A percentile compares a stretch with the other conserved stretches of the same genome.
phyloP scores from a whole-genome alignment of 2,113 vertebrate species.

The Glaucidium brasilianum region DNA sequence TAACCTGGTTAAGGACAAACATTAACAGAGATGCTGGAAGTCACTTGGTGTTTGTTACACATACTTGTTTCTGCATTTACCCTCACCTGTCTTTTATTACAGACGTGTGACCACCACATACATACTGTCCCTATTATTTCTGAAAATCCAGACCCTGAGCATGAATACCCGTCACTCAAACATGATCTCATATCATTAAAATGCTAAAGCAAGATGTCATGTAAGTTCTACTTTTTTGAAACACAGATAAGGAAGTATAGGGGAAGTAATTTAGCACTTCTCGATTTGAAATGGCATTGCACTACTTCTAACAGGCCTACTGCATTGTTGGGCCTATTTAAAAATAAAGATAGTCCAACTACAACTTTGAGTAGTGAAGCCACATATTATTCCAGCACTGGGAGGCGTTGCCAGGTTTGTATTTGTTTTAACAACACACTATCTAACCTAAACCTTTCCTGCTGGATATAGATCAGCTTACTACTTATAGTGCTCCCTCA shows the following conservation, averaged over 20 bases:
- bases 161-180: neutral
- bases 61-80: neutral
- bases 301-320: neutral
- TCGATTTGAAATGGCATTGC: neutral
- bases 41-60: neutral
- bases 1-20: neutral
- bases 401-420: neutral
- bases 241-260: neutral
- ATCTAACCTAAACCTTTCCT: neutral
- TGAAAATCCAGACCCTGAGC: neutral
- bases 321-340: neutral
- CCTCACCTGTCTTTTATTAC: neutral
- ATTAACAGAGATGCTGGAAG: neutral
- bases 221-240: neutral
- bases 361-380: rapidly evolving
- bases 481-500: neutral
- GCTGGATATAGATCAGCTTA: neutral
- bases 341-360: neutral
- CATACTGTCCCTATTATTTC: rapidly evolving
- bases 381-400: neutral
- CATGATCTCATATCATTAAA: neutral
- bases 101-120: neutral
- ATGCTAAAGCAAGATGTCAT: neutral
- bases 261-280: neutral
- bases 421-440: neutral